Evolutionary conservation across 2,888 invertebrate genomes (phyloP).

Genomic region (Deilephila porcellus): DNA sequence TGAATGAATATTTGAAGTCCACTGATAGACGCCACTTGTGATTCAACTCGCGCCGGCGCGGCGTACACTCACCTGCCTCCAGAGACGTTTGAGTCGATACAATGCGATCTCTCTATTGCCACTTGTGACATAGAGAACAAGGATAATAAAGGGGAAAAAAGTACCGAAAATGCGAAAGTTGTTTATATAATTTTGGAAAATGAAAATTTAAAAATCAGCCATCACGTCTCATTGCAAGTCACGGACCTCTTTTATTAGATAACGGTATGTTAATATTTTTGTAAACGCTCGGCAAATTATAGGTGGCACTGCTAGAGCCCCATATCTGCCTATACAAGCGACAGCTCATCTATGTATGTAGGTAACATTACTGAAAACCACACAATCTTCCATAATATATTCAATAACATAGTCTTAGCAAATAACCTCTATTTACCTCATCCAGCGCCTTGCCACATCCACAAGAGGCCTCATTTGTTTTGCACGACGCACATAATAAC

Average conservation of each 20-base stretch:
- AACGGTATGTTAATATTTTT: too few relatives aligned
- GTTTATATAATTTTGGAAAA: too few relatives aligned
- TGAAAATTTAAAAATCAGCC: too few relatives aligned
- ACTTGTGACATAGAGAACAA: background rate
- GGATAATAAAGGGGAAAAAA: background rate
- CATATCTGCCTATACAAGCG: too few relatives aligned
- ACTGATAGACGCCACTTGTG: conserved; percentile 61
- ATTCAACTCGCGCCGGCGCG: conserved; percentile 62
- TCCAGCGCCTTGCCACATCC: conserved; percentile 28
- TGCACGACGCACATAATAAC: conserved; percentile 76
- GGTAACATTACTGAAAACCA: too few relatives aligned
- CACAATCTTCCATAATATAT: too few relatives aligned
- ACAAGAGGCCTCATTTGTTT: conserved; percentile 70
- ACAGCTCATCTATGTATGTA: too few relatives aligned
- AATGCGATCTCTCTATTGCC: background rate
- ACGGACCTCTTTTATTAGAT: too few relatives aligned
- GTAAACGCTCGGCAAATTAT: too few relatives aligned
- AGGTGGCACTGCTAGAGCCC: too few relatives aligned
- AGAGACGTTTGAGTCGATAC: conserved; percentile 34
- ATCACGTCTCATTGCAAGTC: too few relatives aligned
- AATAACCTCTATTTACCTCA: background rate
- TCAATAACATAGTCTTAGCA: conserved; percentile 1
- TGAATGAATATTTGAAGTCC: conserved; percentile 66
- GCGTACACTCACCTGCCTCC: conserved; percentile 65
- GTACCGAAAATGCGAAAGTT: too few relatives aligned